Evolutionary conservation across 1,140 invertebrate species (phyloP).

Genomic region (Apis dorsata): DNA sequence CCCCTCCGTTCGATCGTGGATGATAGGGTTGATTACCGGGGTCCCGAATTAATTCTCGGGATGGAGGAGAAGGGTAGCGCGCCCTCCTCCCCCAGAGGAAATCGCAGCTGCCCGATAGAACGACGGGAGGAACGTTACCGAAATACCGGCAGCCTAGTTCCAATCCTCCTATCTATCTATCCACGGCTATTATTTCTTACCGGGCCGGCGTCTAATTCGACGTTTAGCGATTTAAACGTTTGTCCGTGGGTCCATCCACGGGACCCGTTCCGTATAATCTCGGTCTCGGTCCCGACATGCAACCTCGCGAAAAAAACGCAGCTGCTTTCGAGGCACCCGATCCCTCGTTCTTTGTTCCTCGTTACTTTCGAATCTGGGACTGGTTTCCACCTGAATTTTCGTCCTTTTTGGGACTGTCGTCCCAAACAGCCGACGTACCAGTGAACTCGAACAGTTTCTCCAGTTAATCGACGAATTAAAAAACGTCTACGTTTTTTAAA

Average conservation of each 20-base stretch:
- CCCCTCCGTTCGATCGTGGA: conserved; percentile 1
- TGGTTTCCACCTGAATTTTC: not conserved
- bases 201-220: conserved; percentile 73
- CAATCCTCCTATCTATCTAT: conserved; percentile 51
- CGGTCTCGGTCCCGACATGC: conserved; percentile 61
- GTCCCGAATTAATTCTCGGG: conserved; percentile 14
- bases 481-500: too few relatives aligned
- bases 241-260: conserved; percentile 75
- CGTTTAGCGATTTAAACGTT: conserved; percentile 78
- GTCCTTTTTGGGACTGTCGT: too few relatives aligned
- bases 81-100: not conserved
- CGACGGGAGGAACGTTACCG: not conserved
- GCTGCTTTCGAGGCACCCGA: conserved; percentile 59
- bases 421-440: too few relatives aligned
- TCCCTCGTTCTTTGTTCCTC: not conserved
- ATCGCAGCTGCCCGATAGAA: conserved; percentile 52
- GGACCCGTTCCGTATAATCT: too few relatives aligned
- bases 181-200: conserved; percentile 75
- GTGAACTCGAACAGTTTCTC: too few relatives aligned
- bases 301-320: conserved; percentile 62
- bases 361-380: not conserved
- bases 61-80: too few relatives aligned
- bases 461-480: too few relatives aligned
- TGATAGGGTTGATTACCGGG: not conserved
- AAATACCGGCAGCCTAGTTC: conserved; percentile 62